These are phyloP conservation scores for Bos javanicus DNA, from an alignment of 2,113 vertebrate genomes.

Conservation along the genomic window DNA sequence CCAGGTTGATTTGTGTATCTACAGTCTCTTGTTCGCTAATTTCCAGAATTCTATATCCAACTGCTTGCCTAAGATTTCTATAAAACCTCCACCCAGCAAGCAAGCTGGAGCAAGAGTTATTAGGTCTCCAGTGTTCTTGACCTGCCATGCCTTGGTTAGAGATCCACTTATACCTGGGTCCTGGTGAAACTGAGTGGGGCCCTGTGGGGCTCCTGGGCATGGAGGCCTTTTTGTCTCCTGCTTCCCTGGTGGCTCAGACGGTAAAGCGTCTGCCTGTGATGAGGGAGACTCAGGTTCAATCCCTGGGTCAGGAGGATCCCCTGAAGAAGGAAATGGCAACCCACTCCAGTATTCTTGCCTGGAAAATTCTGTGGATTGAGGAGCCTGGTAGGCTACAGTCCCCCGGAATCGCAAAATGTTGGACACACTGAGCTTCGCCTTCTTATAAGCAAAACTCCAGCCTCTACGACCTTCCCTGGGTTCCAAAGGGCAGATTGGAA, in stretches of 20 bases:
- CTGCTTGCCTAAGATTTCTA: background rate
- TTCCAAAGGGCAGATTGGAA: background rate
- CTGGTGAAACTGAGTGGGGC: background rate
- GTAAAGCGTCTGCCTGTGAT: too few species aligned
- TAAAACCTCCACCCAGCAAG: background rate
- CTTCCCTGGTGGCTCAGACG: background rate
- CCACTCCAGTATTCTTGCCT: too few species aligned
- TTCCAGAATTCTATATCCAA: background rate
- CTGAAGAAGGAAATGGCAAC: too few species aligned
- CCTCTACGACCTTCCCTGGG: background rate
- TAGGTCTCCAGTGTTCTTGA: background rate
- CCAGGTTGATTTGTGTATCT: background rate
- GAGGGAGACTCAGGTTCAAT: too few species aligned
- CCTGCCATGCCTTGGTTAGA: background rate
- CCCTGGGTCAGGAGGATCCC: too few species aligned
- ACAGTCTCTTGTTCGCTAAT: background rate
- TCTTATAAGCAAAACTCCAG: background rate
- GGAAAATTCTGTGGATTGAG: too few species aligned
- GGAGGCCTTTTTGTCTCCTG: background rate
- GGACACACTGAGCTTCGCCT: too few species aligned
- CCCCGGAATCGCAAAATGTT: too few species aligned
- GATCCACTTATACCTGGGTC: background rate
- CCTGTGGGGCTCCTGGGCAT: background rate
- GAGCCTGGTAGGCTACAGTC: too few species aligned
- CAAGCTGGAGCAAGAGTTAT: background rate